Evolutionary conservation across 1,140 invertebrate species (phyloP), one percentile per base, ranked within the genome.

Genomic region (Diuraphis noxia): DNA sequence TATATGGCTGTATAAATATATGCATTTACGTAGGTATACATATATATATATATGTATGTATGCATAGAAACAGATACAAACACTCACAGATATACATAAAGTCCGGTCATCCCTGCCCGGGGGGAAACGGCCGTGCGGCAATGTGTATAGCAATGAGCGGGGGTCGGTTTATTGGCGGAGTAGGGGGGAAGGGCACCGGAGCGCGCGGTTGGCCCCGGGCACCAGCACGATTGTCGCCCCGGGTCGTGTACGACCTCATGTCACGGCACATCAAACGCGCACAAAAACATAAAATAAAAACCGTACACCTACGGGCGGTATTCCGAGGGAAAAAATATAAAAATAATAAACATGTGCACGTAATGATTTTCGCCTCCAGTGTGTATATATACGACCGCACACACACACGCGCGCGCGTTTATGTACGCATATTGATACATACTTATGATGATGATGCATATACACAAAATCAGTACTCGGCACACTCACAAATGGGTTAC

Each of bases 311-410:
- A 34, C 21, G 36, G 89, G 89, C 77, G 23, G 30, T 81, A 81
- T 91, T 82, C 23, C 23, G 77, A 82, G 89, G 77, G 89, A 41
- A 82, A 82, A 40, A 81, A 82, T 81, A 91, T 91, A 91, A 82
- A 91, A 82, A 91, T 91, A 91, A 91, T 91, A 91, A 91, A 91
- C 89, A 82, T 91, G 89, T 82, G 89, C 89, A 91, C 89, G 77
- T 91, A 91, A 91, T 91, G 89, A 91, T 91, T 91, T 81, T 91
- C 77, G 88, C 89, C 89, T 91, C 89, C 72, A 91, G 89, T 91
- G 77, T 82, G 23, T 56, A 81, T 36, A n/a, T 41, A 41, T 10
- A 36, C 84, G 84, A 49, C 17, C 43, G 34, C 46, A 46, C 86
- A 25, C 49, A 0, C 36, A 13, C 41, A n/a, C 41, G 40, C 84